These are phyloP conservation scores for Lates japonicus DNA, from an alignment of 2,797 vertebrate species.

Conservation along the genomic window DNA sequence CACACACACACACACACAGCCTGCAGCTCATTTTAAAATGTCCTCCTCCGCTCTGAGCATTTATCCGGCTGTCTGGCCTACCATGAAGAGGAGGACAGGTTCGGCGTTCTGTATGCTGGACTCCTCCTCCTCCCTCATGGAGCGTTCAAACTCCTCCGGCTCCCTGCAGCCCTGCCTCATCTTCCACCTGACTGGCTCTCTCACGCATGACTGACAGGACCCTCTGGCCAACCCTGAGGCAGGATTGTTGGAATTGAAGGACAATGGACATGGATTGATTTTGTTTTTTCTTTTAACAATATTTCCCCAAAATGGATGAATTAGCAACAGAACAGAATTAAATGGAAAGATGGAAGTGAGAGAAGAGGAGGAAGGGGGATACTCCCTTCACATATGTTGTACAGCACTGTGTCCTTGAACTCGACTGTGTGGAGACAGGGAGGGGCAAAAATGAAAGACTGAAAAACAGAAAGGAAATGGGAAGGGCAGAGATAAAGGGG, in stretches of 20 bases:
- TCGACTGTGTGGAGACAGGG: conserved; percentile 23
- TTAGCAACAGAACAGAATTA: conserved; percentile 26
- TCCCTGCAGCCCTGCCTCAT: conserved; percentile 93
- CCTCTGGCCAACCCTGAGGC: conserved; percentile 47
- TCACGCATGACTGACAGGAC: conserved; percentile 42
- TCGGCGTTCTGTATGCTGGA: conserved; percentile 98
- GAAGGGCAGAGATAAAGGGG: background rate
- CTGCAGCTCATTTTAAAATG: background rate
- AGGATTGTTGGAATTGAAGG: conserved; percentile 43
- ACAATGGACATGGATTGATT: conserved; percentile 41
- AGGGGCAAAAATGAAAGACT: background rate
- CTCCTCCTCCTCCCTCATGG: conserved; percentile 98
- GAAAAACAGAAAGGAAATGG: conserved; percentile 5
- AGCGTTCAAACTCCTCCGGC: conserved; percentile 98
- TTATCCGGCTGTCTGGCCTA: conserved; percentile 99
- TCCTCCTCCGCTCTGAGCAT: conserved; percentile 83
- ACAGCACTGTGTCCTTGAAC: conserved; percentile 44
- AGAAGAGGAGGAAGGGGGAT: background rate
- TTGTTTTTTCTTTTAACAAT: no score
- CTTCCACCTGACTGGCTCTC: conserved; percentile 78
- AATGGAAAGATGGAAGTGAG: conserved; percentile 17
- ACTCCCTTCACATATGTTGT: background rate
- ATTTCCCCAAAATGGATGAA: no score
- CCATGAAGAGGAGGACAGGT: conserved; percentile 97
- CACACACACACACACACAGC: background rate